Evolutionary conservation across 2,888 invertebrate genomes (phyloP).

Genomic region (Erpobdella octoculata): DNA sequence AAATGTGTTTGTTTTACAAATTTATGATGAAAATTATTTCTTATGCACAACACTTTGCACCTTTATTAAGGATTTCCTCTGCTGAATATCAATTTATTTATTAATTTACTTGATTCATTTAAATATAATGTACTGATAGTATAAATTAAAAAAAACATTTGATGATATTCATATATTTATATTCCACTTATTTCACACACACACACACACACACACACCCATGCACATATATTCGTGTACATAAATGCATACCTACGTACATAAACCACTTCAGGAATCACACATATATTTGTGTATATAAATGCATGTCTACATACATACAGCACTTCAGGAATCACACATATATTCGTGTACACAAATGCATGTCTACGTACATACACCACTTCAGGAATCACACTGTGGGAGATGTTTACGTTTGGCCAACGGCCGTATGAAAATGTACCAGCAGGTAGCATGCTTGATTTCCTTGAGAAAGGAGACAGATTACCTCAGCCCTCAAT

Average conservation of each 20-base stretch:
- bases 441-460: slow-evolving; percentile 81
- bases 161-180: background rate
- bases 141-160: background rate
- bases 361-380: background rate
- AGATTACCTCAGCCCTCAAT: slow-evolving; percentile 84
- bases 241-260: slow-evolving; percentile 4
- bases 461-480: slow-evolving; percentile 83
- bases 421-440: slow-evolving; percentile 86
- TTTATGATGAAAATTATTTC: too few species aligned
- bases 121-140: background rate
- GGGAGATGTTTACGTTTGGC: slow-evolving; percentile 94
- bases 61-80: too few species aligned
- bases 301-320: background rate
- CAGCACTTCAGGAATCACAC: background rate
- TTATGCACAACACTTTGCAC: too few species aligned
- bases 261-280: slow-evolving; percentile 60
- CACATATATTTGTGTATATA: slow-evolving; percentile 55
- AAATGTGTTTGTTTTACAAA: too few species aligned
- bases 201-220: slow-evolving; percentile 23
- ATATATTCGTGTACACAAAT: slow-evolving; percentile 6
- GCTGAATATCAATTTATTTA: too few species aligned
- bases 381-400: slow-evolving; percentile 72
- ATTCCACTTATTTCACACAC: background rate
- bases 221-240: slow-evolving; percentile 6
- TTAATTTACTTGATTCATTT: background rate